Percentiles rank a stretch among this genome's conserved stretches.
These are phyloP conservation scores for Euborellia annulipes DNA, from an alignment of 1,140 invertebrate genomes.

Conservation along the genomic window DNA sequence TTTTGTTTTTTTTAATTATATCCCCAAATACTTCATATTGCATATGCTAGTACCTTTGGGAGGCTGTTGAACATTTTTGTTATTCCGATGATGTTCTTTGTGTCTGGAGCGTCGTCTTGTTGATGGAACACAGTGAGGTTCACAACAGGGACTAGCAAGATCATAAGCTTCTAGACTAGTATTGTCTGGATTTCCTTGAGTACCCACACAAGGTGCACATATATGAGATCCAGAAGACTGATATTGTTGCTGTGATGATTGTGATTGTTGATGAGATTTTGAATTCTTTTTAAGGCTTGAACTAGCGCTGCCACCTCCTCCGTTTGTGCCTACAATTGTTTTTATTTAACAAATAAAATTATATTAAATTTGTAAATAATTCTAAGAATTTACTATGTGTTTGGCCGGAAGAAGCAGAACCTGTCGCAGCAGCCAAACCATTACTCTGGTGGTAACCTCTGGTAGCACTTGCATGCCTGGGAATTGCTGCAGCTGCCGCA, in stretches of 20 bases:
- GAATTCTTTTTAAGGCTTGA: no score
- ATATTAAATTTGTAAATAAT: no score
- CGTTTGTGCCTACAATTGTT: no score
- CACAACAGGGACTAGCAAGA: constrained; percentile 65
- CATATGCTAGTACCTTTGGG: constrained; percentile 7
- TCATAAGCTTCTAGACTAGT: constrained; percentile 68
- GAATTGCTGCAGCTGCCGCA: no score
- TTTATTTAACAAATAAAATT: no score
- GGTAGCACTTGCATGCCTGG: background rate
- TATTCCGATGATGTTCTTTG: constrained; percentile 35
- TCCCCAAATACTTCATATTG: no score
- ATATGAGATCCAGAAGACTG: constrained; percentile 31
- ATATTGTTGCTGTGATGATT: constrained; percentile 17
- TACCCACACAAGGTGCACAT: constrained; percentile 56
- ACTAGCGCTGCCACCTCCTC: no score
- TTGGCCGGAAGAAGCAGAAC: no score
- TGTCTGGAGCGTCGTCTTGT: constrained; percentile 41
- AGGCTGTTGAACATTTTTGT: constrained; percentile 20
- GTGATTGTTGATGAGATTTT: constrained; percentile 19
- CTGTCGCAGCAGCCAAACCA: constrained; percentile 17
- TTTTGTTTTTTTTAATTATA: no score
- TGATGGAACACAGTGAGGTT: constrained; percentile 63
- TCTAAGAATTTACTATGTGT: no score
- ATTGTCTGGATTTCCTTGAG: constrained; percentile 37
- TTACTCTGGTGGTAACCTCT: constrained; percentile 31